These are phyloP conservation scores for Oryzias javanicus DNA, from an alignment of 2,113 vertebrate species.

Conservation along the genomic window DNA sequence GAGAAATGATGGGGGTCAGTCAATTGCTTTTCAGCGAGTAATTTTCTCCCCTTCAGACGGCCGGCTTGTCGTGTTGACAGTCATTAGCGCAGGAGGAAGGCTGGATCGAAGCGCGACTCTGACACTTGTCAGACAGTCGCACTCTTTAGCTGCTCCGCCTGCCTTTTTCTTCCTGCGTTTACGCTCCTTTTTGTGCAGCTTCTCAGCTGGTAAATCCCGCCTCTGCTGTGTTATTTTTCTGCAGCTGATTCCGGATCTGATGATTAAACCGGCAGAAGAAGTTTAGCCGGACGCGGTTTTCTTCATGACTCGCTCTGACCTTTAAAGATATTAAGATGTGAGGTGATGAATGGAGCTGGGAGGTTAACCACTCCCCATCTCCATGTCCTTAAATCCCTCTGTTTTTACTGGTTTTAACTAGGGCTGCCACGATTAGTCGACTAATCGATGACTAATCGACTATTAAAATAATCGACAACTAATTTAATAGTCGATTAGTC, in stretches of 20 bases:
- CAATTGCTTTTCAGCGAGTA: conserved; percentile 94
- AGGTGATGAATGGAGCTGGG: conserved; percentile 71
- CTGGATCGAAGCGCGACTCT: conserved; percentile 74
- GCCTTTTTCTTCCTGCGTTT: conserved; percentile 43
- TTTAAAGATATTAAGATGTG: conserved; percentile 75
- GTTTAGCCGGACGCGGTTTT: conserved; percentile 72
- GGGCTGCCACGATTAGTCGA: too few species aligned
- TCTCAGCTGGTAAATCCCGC: conserved; percentile 50
- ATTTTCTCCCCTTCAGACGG: conserved; percentile 83
- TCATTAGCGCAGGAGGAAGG: conserved; percentile 82
- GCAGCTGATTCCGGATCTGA: conserved; percentile 53
- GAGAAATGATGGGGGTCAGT: conserved; percentile 95
- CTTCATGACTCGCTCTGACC: conserved; percentile 73
- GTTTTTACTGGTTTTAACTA: too few species aligned
- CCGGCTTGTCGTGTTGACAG: conserved; percentile 82
- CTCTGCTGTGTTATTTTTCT: conserved; percentile 10
- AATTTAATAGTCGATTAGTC: too few species aligned
- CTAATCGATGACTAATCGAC: too few species aligned
- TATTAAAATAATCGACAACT: too few species aligned
- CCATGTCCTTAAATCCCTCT: neutral
- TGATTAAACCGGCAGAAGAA: conserved; percentile 73
- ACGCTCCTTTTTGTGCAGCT: conserved; percentile 26
- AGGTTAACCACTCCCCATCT: conserved; percentile 52
- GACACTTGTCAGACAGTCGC: conserved; percentile 77
- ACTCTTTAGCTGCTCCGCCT: conserved; percentile 67